Percentiles rank a stretch among this genome's conserved stretches.
Conservation (phyloP, 1,140 invertebrate genomes). For the Lerema accius region DNA sequence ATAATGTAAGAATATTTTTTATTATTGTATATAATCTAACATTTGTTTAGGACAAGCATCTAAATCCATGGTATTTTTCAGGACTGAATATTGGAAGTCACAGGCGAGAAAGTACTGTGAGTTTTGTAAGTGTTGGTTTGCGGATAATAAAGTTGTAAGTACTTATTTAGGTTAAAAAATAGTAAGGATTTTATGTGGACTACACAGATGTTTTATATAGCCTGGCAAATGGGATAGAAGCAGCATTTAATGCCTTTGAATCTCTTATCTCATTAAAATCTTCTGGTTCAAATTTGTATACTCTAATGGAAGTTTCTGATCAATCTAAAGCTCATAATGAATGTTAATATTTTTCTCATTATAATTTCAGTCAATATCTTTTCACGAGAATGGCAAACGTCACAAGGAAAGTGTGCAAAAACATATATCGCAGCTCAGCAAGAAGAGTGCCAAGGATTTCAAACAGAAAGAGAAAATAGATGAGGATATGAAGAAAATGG, state of each 20-base stretch:
- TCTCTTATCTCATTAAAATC: too few relatives aligned
- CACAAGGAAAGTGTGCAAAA: slow-evolving; percentile 97
- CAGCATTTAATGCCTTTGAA: too few relatives aligned
- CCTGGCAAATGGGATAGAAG: too few relatives aligned
- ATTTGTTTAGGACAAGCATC: too few relatives aligned
- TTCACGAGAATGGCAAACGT: slow-evolving; percentile 96
- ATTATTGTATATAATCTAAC: too few relatives aligned
- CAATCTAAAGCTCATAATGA: too few relatives aligned
- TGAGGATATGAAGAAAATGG: slow-evolving; percentile 93
- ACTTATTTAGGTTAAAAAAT: slow-evolving; percentile 5
- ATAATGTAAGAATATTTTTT: too few relatives aligned
- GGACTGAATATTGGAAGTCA: slow-evolving; percentile 99
- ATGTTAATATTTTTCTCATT: slow-evolving; percentile 13
- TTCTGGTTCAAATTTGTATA: too few relatives aligned
- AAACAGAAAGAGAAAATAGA: slow-evolving; percentile 91
- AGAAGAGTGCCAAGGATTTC: slow-evolving; percentile 90
- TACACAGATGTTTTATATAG: too few relatives aligned
- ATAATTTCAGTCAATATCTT: slow-evolving; percentile 91
- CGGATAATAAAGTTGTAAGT: slow-evolving; percentile 97
- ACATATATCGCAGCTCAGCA: slow-evolving; percentile 92
- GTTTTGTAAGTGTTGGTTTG: slow-evolving; percentile 99
- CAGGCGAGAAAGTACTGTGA: slow-evolving; percentile 97
- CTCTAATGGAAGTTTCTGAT: too few relatives aligned
- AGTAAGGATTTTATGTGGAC: too few relatives aligned
- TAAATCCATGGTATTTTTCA: slow-evolving; percentile 64